Evolutionary conservation across 2,797 vertebrate species (phyloP).

Genomic region (Protosalanx chinensis): DNA sequence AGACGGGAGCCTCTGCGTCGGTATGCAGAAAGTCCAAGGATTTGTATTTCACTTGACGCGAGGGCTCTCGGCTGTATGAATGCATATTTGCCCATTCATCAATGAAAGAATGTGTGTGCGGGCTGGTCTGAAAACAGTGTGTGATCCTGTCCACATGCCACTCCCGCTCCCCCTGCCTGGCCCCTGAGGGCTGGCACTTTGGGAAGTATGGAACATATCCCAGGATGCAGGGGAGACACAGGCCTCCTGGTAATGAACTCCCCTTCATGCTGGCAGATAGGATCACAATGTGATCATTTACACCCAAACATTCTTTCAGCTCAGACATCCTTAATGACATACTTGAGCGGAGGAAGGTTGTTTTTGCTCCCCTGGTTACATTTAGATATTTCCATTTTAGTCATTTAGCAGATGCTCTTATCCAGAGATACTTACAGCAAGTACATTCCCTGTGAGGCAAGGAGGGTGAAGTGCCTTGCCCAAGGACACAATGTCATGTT

Average conservation of each 20-base stretch:
- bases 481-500: no score
- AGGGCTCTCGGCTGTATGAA: slow-evolving; percentile 60
- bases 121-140: slow-evolving; percentile 67
- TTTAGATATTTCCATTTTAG: no score
- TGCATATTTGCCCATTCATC: slow-evolving; percentile 71
- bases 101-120: slow-evolving; percentile 60
- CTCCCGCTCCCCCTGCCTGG: slow-evolving; percentile 55
- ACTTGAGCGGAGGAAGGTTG: slow-evolving; percentile 32
- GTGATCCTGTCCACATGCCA: slow-evolving; percentile 66
- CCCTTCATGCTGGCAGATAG: slow-evolving; percentile 50
- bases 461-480: no score
- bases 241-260: slow-evolving; percentile 59
- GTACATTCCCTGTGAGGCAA: no score
- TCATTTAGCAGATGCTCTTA: no score
- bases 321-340: slow-evolving; percentile 56
- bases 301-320: slow-evolving; percentile 53
- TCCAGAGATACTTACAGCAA: no score
- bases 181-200: slow-evolving; percentile 44
- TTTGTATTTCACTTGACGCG: slow-evolving; percentile 69
- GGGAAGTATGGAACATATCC: slow-evolving; percentile 35
- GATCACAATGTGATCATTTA: slow-evolving; percentile 64
- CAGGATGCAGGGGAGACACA: slow-evolving; percentile 44
- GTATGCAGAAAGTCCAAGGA: slow-evolving; percentile 65
- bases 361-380: slow-evolving; percentile 26
- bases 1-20: slow-evolving; percentile 53